Evolutionary conservation across 1,140 invertebrate species (phyloP).

Genomic region (Cydia splendana): DNA sequence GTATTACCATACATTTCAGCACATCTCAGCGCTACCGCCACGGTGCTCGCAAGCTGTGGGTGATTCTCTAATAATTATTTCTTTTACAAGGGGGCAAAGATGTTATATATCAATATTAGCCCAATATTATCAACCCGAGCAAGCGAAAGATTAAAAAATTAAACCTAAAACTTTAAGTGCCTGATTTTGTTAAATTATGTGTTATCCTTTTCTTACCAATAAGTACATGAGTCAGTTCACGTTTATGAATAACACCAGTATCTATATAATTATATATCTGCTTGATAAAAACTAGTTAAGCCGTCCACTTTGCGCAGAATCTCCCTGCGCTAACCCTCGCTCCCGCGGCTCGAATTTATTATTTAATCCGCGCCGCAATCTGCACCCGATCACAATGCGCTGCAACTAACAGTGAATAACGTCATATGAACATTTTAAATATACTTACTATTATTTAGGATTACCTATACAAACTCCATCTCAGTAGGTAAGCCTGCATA

Average conservation of each 20-base stretch:
- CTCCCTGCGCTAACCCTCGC: background rate
- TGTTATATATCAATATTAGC: background rate
- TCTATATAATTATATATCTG: too few species aligned
- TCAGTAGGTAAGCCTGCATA: too few species aligned
- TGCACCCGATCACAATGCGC: constrained; percentile 21
- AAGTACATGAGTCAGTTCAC: too few species aligned
- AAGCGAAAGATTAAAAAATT: too few species aligned
- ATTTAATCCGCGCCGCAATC: constrained; percentile 26
- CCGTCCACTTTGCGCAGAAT: background rate
- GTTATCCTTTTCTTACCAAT: too few species aligned
- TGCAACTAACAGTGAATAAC: constrained; percentile 15
- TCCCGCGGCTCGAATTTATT: constrained; percentile 22
- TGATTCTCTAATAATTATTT: background rate
- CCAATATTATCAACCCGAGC: too few species aligned
- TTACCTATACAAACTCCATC: too few species aligned
- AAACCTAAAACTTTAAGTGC: too few species aligned
- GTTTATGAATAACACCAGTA: too few species aligned
- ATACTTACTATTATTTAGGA: background rate
- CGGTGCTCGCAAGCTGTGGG: background rate
- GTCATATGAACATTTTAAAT: background rate
- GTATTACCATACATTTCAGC: constrained; percentile 4
- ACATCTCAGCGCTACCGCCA: background rate
- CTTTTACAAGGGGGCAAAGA: background rate
- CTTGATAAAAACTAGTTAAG: too few species aligned
- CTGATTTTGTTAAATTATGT: too few species aligned